Evolutionary conservation across 92 coral and sea anemone species (phyloP).

Genomic region (Epizoanthus illoricatus): DNA sequence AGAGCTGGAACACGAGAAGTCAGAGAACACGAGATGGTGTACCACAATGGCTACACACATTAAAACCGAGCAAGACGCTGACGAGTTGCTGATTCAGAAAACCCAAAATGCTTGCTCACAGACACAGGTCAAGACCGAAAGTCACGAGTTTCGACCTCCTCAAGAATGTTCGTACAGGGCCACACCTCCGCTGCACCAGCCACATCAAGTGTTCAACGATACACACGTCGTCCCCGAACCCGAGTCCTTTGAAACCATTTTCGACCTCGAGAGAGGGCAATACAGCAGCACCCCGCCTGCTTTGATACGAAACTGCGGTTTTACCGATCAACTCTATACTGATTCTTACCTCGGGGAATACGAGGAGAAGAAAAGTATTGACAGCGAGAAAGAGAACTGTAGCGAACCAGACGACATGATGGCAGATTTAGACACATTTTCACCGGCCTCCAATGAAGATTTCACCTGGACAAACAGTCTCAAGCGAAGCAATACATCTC

Average conservation of each 20-base stretch:
- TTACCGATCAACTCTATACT: conserved; percentile 7
- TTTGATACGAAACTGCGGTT: conserved; percentile 7
- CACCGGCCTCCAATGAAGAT: not conserved
- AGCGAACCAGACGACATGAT: conserved; percentile 27
- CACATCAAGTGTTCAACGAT: conserved; percentile 10
- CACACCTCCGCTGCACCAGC: not conserved
- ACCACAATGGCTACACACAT: conserved; percentile 7
- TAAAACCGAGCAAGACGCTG: conserved; percentile 22
- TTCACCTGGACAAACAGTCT: conserved; percentile 5
- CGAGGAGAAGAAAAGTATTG: conserved; percentile 18
- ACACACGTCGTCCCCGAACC: conserved; percentile 39
- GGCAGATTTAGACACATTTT: not conserved
- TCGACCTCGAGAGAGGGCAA: conserved; percentile 26
- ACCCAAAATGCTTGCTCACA: conserved; percentile 27
- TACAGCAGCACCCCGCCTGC: conserved; percentile 22
- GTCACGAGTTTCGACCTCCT: not conserved
- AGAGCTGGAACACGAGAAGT: conserved; percentile 4
- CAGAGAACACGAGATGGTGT: conserved; percentile 24
- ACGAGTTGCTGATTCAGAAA: conserved; percentile 46
- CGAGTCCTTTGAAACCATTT: conserved; percentile 21
- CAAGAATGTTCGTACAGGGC: conserved; percentile 5
- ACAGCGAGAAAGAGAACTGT: conserved; percentile 30
- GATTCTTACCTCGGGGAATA: conserved; percentile 23
- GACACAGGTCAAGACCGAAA: conserved; percentile 15
- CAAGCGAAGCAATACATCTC: conserved; percentile 10